Conservation (phyloP, 2,888 invertebrate genomes). For the Calephelis perditalis region DNA sequence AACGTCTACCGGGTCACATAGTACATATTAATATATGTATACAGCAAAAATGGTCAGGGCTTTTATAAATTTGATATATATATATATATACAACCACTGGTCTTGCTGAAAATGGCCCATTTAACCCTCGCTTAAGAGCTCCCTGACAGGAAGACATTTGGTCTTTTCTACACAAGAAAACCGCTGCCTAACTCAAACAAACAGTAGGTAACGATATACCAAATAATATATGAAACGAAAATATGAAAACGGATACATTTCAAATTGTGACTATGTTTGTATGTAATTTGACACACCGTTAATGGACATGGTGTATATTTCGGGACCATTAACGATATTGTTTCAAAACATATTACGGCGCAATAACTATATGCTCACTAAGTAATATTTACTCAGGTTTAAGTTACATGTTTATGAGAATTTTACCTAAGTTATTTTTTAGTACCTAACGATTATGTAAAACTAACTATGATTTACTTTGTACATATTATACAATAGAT, state of each 20-base stretch:
- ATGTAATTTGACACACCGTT: not conserved
- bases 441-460: no score
- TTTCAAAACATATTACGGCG: conserved; percentile 6
- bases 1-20: no score
- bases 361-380: not conserved
- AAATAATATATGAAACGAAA: not conserved
- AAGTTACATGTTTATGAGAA: not conserved
- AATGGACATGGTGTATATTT: not conserved
- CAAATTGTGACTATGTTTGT: not conserved
- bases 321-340: conserved; percentile 17
- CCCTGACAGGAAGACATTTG: no score
- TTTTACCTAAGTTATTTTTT: no score
- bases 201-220: no score
- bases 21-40: no score
- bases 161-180: no score
- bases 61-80: no score
- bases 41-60: not conserved
- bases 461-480: no score
- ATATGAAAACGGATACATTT: conserved; percentile 5
- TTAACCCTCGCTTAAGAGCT: not conserved
- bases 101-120: no score
- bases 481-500: no score
- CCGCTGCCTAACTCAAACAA: no score
- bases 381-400: not conserved
- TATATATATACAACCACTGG: not conserved